Percentiles rank a stretch among this genome's conserved stretches.
Conservation (phyloP, 2,113 vertebrate species). For the Hippocampus guttulatus region DNA sequence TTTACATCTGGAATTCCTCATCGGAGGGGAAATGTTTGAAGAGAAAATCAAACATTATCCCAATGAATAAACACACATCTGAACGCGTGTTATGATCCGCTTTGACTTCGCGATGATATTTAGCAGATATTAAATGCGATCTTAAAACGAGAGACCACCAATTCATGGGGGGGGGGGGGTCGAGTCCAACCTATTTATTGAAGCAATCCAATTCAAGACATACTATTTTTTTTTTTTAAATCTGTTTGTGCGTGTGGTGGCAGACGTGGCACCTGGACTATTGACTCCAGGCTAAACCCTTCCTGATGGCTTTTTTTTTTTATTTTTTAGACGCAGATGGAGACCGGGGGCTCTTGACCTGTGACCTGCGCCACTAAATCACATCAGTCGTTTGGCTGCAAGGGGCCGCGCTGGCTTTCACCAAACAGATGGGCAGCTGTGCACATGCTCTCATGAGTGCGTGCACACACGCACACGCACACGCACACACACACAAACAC, state of each 20-base stretch:
- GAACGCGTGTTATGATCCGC: not conserved
- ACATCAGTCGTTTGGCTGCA: conserved; percentile 53
- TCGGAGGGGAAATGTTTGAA: conserved; percentile 64
- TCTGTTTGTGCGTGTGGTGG: conserved; percentile 13
- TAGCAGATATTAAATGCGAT: not conserved
- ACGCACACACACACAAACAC: conserved; percentile 34
- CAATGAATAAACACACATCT: conserved; percentile 10
- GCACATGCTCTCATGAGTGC: conserved; percentile 5
- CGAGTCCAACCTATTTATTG: not conserved
- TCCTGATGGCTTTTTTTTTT: conserved; percentile 63
- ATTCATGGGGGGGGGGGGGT: not conserved
- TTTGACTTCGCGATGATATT: not conserved
- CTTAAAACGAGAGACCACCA: not conserved
- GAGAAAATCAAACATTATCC: conserved; percentile 74
- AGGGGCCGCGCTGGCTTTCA: conserved; percentile 37
- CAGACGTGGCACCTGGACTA: conserved; percentile 52
- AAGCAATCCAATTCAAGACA: conserved; percentile 1
- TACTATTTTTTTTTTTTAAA: conserved; percentile 1
- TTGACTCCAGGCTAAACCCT: conserved; percentile 64
- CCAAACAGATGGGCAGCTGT: conserved; percentile 53
- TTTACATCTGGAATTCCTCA: conserved; percentile 69
- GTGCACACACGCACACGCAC: conserved; percentile 30
- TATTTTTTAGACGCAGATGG: conserved; percentile 58
- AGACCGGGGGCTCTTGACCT: conserved; percentile 66
- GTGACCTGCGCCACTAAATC: conserved; percentile 65